Percentiles rank a stretch among this genome's conserved stretches.
Conservation (phyloP, 2,888 invertebrate genomes). For the Macaria notata region DNA sequence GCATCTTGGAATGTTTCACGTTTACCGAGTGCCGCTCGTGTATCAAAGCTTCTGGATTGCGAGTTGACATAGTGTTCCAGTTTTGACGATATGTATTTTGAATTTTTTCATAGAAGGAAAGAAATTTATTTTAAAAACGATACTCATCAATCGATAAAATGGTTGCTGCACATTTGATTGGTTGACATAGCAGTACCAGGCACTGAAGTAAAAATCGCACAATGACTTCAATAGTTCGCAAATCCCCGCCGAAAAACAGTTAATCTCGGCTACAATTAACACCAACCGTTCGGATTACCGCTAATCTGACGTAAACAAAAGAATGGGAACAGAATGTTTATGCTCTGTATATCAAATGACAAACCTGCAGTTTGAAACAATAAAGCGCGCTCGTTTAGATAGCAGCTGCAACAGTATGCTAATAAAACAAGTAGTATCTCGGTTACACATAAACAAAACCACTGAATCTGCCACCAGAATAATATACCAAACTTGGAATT, state of each 20-base stretch:
- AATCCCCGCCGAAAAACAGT: slow-evolving; percentile 2
- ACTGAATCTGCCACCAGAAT: neutral
- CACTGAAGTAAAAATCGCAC: too few relatives aligned
- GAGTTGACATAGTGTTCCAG: too few relatives aligned
- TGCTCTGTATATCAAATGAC: slow-evolving; percentile 47
- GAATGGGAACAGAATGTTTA: slow-evolving; percentile 32
- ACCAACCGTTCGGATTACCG: slow-evolving; percentile 22
- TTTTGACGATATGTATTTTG: too few relatives aligned
- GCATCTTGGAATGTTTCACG: slow-evolving; percentile 24
- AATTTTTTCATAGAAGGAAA: too few relatives aligned
- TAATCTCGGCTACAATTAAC: slow-evolving; percentile 1
- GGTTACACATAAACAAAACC: slow-evolving; percentile 7
- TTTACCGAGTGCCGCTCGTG: slow-evolving; percentile 6
- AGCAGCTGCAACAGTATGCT: slow-evolving; percentile 35
- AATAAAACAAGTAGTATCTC: slow-evolving; percentile 11
- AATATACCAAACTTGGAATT: too few relatives aligned
- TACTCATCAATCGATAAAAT: too few relatives aligned
- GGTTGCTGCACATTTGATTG: too few relatives aligned
- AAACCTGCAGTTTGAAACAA: slow-evolving; percentile 43
- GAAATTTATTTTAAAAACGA: too few relatives aligned
- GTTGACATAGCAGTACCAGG: too few relatives aligned
- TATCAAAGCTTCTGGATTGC: slow-evolving; percentile 1
- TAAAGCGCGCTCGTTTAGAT: slow-evolving; percentile 43
- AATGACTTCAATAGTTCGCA: neutral
- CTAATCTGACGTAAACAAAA: slow-evolving; percentile 31